These are phyloP conservation scores for Carettochelys insculpta DNA, from an alignment of 2,113 vertebrate species.

Conservation along the genomic window DNA sequence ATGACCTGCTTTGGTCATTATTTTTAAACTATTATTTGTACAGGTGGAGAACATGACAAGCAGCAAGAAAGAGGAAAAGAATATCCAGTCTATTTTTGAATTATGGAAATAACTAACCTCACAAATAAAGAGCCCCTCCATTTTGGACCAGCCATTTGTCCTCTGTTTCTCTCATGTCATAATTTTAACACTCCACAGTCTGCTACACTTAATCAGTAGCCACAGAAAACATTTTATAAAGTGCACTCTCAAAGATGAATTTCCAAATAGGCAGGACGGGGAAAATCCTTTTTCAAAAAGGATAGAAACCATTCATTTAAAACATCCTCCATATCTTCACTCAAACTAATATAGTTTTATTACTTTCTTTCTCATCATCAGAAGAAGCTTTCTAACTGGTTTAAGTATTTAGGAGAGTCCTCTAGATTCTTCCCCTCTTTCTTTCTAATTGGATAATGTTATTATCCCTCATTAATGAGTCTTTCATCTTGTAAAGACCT, in stretches of 20 bases:
- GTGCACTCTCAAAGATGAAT: neutral
- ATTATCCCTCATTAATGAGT: neutral
- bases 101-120: neutral
- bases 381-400: neutral
- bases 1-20: fast-evolving
- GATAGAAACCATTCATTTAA: neutral
- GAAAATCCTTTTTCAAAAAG: neutral
- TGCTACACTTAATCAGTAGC: neutral
- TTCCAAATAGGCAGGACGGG: neutral
- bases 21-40: neutral
- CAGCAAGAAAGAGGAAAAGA: neutral
- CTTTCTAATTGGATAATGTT: neutral
- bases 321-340: neutral
- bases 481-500: neutral
- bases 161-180: neutral
- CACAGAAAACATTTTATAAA: neutral
- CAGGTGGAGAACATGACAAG: neutral
- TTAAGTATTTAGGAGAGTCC: neutral
- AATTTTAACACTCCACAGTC: neutral
- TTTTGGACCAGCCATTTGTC: neutral
- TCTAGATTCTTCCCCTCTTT: neutral
- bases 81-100: neutral
- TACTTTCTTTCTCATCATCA: neutral
- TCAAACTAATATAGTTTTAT: neutral
- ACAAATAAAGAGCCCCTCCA: fast-evolving